phyloP scores from a whole-genome alignment of 2,113 vertebrate genomes.

The Bubo blakistoni region DNA sequence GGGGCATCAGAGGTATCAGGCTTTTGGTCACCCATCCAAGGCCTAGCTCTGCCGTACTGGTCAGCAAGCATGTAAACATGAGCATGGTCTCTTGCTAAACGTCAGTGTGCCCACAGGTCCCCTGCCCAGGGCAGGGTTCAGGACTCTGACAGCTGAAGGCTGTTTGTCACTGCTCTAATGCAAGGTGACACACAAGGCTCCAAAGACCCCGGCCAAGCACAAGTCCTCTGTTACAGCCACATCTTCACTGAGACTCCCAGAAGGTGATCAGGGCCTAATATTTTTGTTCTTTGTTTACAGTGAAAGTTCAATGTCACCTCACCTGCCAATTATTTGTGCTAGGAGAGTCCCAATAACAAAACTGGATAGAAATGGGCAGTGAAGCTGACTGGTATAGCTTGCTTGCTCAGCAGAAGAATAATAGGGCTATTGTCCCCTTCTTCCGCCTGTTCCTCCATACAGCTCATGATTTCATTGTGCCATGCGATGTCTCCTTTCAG shows the following conservation, averaged over 20 bases:
- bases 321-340: background rate
- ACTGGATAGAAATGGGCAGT: background rate
- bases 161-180: background rate
- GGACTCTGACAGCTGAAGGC: background rate
- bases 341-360: background rate
- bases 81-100: background rate
- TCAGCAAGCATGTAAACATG: background rate
- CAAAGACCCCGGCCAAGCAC: background rate
- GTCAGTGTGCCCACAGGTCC: background rate
- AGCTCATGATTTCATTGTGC: background rate
- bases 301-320: background rate
- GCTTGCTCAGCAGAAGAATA: background rate
- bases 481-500: background rate
- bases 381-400: background rate
- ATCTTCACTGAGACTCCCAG: background rate
- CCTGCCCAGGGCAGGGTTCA: background rate
- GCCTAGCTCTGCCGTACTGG: background rate
- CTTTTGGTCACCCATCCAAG: background rate
- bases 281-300: background rate
- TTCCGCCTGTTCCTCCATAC: background rate
- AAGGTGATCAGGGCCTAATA: background rate
- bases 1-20: background rate
- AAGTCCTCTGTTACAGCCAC: background rate
- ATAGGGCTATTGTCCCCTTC: background rate
- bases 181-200: background rate